phyloP scores from a whole-genome alignment of 2,113 vertebrate species.

The Podocnemis expansa region DNA sequence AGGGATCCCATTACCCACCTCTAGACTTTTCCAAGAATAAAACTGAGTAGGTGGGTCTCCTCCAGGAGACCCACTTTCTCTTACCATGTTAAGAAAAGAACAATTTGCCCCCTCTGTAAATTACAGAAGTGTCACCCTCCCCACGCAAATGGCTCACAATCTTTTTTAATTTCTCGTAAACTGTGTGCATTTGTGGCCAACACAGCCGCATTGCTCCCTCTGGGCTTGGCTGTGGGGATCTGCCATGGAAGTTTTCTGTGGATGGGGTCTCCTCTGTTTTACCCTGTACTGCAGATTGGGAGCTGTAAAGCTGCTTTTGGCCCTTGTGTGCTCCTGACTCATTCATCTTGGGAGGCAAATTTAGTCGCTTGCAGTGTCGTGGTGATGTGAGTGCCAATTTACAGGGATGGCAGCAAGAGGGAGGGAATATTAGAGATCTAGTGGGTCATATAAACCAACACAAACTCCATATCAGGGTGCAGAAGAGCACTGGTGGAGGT shows the following conservation, averaged over 20 bases:
- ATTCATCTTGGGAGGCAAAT: not conserved
- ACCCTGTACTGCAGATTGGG: fast-evolving
- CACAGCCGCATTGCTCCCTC: not conserved
- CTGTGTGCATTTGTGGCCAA: fast-evolving
- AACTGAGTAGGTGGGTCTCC: not conserved
- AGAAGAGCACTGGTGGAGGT: not conserved
- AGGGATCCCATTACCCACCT: not conserved
- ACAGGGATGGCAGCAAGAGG: fast-evolving
- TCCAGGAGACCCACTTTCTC: not conserved
- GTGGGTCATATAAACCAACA: fast-evolving
- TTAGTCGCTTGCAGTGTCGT: not conserved
- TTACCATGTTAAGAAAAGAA: not conserved
- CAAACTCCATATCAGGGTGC: fast-evolving
- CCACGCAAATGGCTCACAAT: not conserved
- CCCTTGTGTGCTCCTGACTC: not conserved
- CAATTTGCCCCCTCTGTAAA: not conserved
- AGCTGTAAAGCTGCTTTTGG: not conserved
- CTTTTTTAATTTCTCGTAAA: not conserved
- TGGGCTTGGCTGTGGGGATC: not conserved
- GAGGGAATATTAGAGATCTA: fast-evolving
- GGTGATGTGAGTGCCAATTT: not conserved
- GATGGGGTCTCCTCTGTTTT: not conserved
- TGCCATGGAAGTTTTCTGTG: not conserved
- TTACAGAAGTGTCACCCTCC: not conserved
- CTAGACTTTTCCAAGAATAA: not conserved